Base-by-base conservation (phyloP, 2,888 invertebrate genomes). In the Scaptomyza cyrtandrae region DNA sequence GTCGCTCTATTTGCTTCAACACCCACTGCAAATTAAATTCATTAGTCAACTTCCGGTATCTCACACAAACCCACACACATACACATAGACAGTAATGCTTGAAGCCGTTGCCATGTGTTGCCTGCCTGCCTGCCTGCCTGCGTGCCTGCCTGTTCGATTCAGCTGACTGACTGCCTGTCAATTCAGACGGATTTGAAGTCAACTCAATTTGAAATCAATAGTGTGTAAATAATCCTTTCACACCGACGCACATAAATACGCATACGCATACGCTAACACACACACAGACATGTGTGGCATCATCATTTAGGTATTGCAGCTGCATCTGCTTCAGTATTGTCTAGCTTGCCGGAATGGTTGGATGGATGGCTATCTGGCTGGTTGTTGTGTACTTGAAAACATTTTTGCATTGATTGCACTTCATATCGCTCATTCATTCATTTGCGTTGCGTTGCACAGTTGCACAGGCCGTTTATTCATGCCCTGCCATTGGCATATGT, bases 141-240 rank as follows among this genome's bases (percentile, higher is more conserved):
- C 61, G 65, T 80, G 77, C 43, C 65, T 80, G 80, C 80, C 76
- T 90, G 90, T 90, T 39, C 14, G 14, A 14, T 53, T 54, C 71
- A 63, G 62, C 61, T 68, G 74, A 44, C 69, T 81, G 81, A 55
- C 68, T 81, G 81, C 80, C 78, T 90, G 91, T 90, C 91, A 90
- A 90, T 90, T 82, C 78, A 88, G 90, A 89, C 89, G 89, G 89
- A 90, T 88, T 90, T 90, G 90, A 82, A 89, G 89, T 88, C 90
- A 91, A 91, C 91, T 91, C 92, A 91, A 91, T 91, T 92, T 90
- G 91, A 92, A 92, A 91, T 91, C 91, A 91, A 91, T 91, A 91
- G 92, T 90, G 91, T 91, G 92, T 91, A 90, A 90, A 90, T 91
- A 92, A 91, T 91, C 89, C 90, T 84, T 87, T 89, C 89, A 89